Percentiles rank a stretch among this genome's conserved stretches.
Evolutionary conservation across 2,888 invertebrate species (phyloP).

Genomic region (Meteorus cinctellus): DNA sequence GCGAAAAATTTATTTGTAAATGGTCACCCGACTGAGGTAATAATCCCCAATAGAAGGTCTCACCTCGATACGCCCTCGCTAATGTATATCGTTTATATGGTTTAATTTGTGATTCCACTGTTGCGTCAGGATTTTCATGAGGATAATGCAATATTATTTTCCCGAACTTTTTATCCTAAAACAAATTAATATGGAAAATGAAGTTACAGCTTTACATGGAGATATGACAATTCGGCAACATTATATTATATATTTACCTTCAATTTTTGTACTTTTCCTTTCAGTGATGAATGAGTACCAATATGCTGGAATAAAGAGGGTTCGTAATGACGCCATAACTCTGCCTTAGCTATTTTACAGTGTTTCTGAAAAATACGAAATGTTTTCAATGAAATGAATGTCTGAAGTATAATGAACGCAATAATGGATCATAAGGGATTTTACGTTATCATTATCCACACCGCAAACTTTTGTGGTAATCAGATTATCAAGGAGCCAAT

Average conservation of each 20-base stretch:
- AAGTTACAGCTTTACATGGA: constrained; percentile 14
- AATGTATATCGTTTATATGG: constrained; percentile 87
- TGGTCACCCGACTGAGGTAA: constrained; percentile 88
- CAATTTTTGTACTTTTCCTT: constrained; percentile 96
- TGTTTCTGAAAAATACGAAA: constrained; percentile 80
- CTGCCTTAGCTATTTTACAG: constrained; percentile 85
- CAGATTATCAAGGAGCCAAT: constrained; percentile 95
- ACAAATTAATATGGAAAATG: constrained; percentile 32
- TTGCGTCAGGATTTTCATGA: constrained; percentile 85
- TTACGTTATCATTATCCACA: constrained; percentile 82
- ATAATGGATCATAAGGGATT: constrained; percentile 21
- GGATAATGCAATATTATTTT: constrained; percentile 86
- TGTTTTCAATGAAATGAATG: constrained; percentile 24
- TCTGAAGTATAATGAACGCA: not conserved
- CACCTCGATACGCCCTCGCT: constrained; percentile 88
- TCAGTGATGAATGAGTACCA: constrained; percentile 94
- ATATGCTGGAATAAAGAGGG: constrained; percentile 96
- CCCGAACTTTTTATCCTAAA: constrained; percentile 91
- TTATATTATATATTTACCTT: constrained; percentile 78
- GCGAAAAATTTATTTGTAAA: constrained; percentile 85
- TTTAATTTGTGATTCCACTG: constrained; percentile 83
- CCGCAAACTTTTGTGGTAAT: constrained; percentile 93
- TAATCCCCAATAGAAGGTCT: constrained; percentile 93
- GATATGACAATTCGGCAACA: not conserved
- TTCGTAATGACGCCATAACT: constrained; percentile 89